Percentiles rank a stretch among this genome's conserved stretches.
These are phyloP conservation scores for Atta cephalotes DNA, from an alignment of 1,140 invertebrate genomes.

Conservation along the genomic window DNA sequence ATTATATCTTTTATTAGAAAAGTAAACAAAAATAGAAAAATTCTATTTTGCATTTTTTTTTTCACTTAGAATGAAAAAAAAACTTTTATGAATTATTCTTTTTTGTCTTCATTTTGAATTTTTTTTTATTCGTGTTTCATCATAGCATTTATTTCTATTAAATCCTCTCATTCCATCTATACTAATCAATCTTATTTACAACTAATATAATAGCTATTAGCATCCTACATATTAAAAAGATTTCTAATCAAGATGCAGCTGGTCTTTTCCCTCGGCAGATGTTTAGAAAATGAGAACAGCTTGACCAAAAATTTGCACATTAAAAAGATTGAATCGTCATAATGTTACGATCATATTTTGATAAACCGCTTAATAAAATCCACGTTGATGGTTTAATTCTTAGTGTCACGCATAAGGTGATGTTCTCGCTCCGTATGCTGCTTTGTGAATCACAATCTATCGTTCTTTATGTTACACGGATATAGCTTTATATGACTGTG, in stretches of 20 bases:
- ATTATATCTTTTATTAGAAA: neutral
- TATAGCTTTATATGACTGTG: neutral
- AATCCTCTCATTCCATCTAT: neutral
- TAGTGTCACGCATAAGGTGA: slow-evolving; percentile 2
- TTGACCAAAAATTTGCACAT: slow-evolving; percentile 34
- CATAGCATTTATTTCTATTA: neutral
- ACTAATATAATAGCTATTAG: neutral
- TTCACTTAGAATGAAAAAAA: neutral
- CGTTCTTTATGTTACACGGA: slow-evolving; percentile 4
- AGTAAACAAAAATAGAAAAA: neutral
- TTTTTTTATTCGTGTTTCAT: neutral
- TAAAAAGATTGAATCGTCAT: slow-evolving; percentile 15
- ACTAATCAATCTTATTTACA: neutral
- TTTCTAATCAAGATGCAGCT: slow-evolving; percentile 6
- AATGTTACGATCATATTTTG: slow-evolving; percentile 19
- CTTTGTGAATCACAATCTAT: slow-evolving; percentile 65
- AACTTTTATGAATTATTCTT: neutral
- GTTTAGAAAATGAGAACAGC: neutral
- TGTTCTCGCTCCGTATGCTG: neutral
- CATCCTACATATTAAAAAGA: neutral
- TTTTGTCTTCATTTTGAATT: neutral
- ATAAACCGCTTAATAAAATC: slow-evolving; percentile 27
- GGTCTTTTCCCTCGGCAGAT: neutral
- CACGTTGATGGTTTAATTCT: slow-evolving; percentile 5
- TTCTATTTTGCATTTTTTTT: neutral